Conservation (phyloP, 2,113 vertebrate species). For the Coryphaenoides rupestris region DNA sequence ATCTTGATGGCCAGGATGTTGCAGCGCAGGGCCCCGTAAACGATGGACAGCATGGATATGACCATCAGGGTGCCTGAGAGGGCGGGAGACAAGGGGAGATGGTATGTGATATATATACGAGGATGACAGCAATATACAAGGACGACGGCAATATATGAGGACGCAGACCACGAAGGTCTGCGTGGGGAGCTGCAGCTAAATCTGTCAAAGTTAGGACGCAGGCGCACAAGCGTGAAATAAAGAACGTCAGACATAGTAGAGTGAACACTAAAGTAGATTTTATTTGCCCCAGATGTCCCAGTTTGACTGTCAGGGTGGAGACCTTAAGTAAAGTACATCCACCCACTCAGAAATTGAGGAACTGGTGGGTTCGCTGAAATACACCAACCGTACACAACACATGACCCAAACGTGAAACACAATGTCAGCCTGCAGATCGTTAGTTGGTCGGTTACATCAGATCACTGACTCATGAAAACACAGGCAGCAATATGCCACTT, state of each 20-base stretch:
- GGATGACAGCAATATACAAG: no score
- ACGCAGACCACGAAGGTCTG: not conserved
- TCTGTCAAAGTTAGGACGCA: conserved; percentile 12
- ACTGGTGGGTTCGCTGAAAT: no score
- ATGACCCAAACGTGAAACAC: no score
- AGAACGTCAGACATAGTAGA: conserved; percentile 19
- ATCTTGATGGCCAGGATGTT: conserved; percentile 98
- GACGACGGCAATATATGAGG: not conserved
- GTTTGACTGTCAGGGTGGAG: conserved; percentile 26
- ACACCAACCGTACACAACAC: no score
- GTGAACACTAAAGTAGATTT: no score
- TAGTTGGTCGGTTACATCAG: no score
- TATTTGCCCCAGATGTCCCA: conserved; percentile 37
- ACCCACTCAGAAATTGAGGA: no score
- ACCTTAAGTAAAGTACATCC: conserved; percentile 18
- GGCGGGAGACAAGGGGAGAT: conserved; percentile 38
- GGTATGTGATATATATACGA: no score
- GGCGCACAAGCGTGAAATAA: conserved; percentile 18
- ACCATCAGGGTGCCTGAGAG: conserved; percentile 85
- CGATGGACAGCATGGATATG: conserved; percentile 91
- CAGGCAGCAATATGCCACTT: no score
- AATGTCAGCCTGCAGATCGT: no score
- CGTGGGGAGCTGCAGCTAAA: no score
- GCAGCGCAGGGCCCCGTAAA: conserved; percentile 94
- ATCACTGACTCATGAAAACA: no score